phyloP scores from a whole-genome alignment of 2,888 invertebrate genomes.

The Dolichomitus sp. region DNA sequence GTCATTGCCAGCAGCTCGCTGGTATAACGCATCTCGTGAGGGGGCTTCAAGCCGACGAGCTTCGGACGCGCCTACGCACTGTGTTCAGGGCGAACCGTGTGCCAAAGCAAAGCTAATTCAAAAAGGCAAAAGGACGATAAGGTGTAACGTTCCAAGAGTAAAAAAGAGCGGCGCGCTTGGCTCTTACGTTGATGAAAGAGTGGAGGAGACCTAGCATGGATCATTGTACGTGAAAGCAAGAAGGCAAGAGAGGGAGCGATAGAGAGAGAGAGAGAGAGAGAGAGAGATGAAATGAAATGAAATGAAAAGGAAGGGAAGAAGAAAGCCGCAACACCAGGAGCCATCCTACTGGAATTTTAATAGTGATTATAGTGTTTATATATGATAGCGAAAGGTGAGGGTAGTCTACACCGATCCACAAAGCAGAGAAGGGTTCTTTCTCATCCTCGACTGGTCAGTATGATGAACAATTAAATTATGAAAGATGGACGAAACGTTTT shows the following conservation, averaged over 20 bases:
- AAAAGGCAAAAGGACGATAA: constrained; percentile 81
- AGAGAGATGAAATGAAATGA: no score
- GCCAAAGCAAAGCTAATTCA: constrained; percentile 82
- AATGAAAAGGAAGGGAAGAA: constrained; percentile 70
- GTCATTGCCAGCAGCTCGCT: constrained; percentile 51
- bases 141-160: constrained; percentile 76
- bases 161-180: constrained; percentile 69
- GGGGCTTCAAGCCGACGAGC: constrained; percentile 67
- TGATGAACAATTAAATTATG: constrained; percentile 17
- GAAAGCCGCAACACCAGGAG: constrained; percentile 83
- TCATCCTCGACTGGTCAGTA: background rate
- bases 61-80: constrained; percentile 80
- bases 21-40: constrained; percentile 40
- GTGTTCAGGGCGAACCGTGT: constrained; percentile 78
- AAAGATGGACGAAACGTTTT: constrained; percentile 19
- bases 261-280: no score
- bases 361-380: constrained; percentile 86
- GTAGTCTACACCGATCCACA: constrained; percentile 23
- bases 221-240: constrained; percentile 62
- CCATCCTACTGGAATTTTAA: constrained; percentile 85
- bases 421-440: background rate
- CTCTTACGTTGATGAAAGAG: constrained; percentile 52
- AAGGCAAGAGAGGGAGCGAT: constrained; percentile 54
- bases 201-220: constrained; percentile 24
- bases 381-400: constrained; percentile 76